A percentile compares a stretch with the other conserved stretches of the same genome.
Evolutionary conservation across 2,797 vertebrate species (phyloP).

Genomic region (Scolopax rusticola): DNA sequence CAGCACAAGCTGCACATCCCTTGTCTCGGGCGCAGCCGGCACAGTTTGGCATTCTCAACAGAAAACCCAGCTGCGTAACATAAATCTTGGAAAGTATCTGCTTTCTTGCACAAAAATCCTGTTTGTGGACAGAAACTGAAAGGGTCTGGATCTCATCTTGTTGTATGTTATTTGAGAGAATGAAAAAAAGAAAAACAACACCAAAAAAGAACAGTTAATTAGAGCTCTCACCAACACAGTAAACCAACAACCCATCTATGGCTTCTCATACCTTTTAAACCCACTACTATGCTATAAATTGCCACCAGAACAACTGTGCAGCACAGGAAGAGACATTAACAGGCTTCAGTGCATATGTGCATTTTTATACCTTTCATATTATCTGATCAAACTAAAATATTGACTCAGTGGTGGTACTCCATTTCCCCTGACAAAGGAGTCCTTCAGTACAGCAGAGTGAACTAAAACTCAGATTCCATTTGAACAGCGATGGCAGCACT

Average conservation of each 20-base stretch:
- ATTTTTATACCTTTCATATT: background rate
- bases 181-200: background rate
- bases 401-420: background rate
- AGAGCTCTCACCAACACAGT: background rate
- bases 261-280: background rate
- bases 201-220: background rate
- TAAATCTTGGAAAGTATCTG: background rate
- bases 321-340: background rate
- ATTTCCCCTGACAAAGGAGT: background rate
- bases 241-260: background rate
- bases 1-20: background rate
- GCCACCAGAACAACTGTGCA: background rate
- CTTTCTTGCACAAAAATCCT: background rate
- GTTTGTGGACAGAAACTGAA: slow-evolving; percentile 3
- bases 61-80: background rate
- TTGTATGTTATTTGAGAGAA: background rate
- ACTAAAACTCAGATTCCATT: background rate
- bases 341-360: background rate
- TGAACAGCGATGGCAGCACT: background rate
- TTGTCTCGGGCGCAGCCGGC: fast-evolving
- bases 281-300: background rate
- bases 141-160: background rate
- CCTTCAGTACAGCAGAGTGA: background rate
- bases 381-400: background rate
- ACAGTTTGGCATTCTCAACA: background rate